Evolutionary conservation across 1,140 invertebrate species (phyloP).

Genomic region (Colletes gigas): DNA sequence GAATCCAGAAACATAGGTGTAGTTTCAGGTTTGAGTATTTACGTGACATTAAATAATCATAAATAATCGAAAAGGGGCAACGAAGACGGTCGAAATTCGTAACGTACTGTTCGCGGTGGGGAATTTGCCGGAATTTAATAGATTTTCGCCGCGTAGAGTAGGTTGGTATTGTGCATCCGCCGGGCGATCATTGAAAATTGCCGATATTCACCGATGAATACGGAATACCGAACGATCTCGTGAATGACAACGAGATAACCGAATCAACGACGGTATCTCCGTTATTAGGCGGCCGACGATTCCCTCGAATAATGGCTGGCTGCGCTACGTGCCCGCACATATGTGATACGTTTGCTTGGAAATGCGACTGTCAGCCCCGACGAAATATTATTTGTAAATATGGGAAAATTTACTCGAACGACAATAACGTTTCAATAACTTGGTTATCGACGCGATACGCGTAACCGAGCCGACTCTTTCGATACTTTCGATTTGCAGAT

Average conservation of each 20-base stretch:
- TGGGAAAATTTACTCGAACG: too few species aligned
- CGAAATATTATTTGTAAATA: background rate
- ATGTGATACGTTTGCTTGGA: background rate
- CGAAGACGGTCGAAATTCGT: background rate
- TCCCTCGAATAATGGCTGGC: slow-evolving; percentile 14
- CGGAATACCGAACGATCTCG: slow-evolving; percentile 37
- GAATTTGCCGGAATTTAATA: slow-evolving; percentile 43
- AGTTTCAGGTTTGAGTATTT: too few species aligned
- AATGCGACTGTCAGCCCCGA: background rate
- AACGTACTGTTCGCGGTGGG: background rate
- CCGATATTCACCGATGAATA: slow-evolving; percentile 17
- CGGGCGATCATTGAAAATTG: slow-evolving; percentile 40
- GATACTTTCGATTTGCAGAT: too few species aligned
- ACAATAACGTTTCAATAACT: background rate
- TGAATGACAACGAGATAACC: slow-evolving; percentile 54
- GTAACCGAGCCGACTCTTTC: too few species aligned
- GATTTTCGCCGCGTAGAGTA: slow-evolving; percentile 11
- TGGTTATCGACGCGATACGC: too few species aligned
- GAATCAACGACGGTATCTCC: slow-evolving; percentile 44
- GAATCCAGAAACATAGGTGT: too few species aligned
- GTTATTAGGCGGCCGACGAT: slow-evolving; percentile 36
- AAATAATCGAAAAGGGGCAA: background rate
- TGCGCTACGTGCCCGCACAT: slow-evolving; percentile 11
- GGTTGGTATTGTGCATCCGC: background rate
- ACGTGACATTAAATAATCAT: background rate